These are phyloP conservation scores for Drosophila watanabei DNA, from an alignment of 1,140 invertebrate genomes.

Conservation along the genomic window DNA sequence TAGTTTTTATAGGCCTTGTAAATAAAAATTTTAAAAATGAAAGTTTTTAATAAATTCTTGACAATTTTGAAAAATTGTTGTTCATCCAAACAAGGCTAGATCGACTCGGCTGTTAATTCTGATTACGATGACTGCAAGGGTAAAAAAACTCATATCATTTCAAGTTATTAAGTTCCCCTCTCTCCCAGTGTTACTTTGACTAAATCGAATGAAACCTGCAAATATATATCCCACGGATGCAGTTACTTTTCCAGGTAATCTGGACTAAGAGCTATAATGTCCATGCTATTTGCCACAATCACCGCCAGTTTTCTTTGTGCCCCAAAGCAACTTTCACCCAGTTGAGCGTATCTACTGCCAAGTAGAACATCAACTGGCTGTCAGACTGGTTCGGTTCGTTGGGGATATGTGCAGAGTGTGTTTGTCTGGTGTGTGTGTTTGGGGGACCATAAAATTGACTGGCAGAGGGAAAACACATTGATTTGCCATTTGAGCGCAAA, in stretches of 20 bases:
- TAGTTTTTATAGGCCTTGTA: no score
- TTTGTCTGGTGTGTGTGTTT: conserved; percentile 1
- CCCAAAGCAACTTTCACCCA: conserved; percentile 42
- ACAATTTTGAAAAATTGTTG: no score
- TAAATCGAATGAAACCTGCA: background rate
- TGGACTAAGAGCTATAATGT: conserved; percentile 22
- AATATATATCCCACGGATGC: conserved; percentile 2
- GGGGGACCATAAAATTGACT: conserved; percentile 73
- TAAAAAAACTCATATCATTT: background rate
- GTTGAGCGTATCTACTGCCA: conserved; percentile 43
- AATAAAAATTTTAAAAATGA: no score
- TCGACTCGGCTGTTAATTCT: no score
- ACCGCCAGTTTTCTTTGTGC: conserved; percentile 27
- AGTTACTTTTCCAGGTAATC: conserved; percentile 21
- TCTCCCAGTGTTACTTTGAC: background rate
- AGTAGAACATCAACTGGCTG: conserved; percentile 55
- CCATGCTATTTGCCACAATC: conserved; percentile 29
- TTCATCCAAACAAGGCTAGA: no score
- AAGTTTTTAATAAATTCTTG: no score
- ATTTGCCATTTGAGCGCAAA: conserved; percentile 82
- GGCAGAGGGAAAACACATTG: conserved; percentile 78
- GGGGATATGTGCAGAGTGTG: conserved; percentile 7
- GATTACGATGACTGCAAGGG: no score
- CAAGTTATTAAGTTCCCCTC: background rate
- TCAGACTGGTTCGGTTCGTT: conserved; percentile 36